Conservation (phyloP, 2,113 vertebrate genomes). For the Oreochromis niloticus region DNA sequence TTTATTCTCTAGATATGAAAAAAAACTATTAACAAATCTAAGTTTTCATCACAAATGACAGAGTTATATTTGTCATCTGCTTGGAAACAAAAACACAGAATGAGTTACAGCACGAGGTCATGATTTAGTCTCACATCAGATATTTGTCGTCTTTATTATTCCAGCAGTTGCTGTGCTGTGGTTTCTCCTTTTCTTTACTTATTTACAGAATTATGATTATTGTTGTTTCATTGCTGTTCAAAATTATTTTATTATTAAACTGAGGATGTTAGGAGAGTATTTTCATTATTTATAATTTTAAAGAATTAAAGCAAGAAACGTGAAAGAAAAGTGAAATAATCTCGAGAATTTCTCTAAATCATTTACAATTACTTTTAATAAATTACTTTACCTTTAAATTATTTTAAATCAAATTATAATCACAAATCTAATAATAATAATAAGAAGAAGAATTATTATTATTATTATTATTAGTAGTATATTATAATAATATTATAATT, state of each 20-base stretch:
- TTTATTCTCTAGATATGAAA: background rate
- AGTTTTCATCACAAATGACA: background rate
- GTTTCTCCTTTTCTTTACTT: background rate
- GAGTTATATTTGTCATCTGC: background rate
- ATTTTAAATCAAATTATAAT: background rate
- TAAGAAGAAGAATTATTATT: too few relatives aligned
- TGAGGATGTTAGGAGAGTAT: background rate
- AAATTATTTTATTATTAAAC: background rate
- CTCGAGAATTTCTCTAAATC: background rate
- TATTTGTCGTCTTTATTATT: background rate
- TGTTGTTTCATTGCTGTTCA: background rate
- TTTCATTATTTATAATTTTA: background rate
- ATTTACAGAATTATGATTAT: background rate
- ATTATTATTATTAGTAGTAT: background rate
- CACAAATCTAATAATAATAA: background rate
- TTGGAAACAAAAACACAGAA: background rate
- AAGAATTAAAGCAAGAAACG: background rate
- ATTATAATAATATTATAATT: fast-evolving
- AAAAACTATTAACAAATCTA: background rate
- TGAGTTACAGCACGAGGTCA: background rate
- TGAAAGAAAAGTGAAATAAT: background rate
- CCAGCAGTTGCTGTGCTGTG: background rate
- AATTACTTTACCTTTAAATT: background rate
- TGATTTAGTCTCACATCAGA: background rate
- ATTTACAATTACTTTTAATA: background rate